phyloP scores from a whole-genome alignment of 1,140 invertebrate genomes.

The Tetramorium alpestre region DNA sequence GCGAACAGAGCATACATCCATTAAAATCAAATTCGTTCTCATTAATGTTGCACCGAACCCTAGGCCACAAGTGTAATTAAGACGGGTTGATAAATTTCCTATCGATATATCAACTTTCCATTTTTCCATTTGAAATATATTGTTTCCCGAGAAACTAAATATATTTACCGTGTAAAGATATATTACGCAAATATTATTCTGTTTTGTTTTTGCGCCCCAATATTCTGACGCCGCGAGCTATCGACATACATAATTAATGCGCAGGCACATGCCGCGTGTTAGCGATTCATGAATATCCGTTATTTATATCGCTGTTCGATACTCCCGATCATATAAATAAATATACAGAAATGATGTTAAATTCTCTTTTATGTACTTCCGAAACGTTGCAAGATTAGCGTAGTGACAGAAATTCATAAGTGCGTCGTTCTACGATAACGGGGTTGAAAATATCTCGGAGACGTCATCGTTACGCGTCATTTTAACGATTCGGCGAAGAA shows the following conservation, averaged over 20 bases:
- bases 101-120: background rate
- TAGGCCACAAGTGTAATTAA: background rate
- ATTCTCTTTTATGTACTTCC: background rate
- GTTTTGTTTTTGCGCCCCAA: background rate
- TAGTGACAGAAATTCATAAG: background rate
- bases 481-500: background rate
- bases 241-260: conserved; percentile 20
- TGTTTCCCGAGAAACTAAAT: background rate
- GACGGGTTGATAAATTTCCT: background rate
- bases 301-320: conserved; percentile 4
- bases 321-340: background rate
- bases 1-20: background rate
- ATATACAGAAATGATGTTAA: background rate
- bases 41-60: background rate
- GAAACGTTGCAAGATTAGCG: background rate
- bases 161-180: background rate
- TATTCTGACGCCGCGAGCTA: background rate
- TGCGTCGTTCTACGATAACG: background rate
- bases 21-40: conserved; percentile 40
- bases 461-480: background rate
- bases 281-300: background rate
- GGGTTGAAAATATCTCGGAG: background rate
- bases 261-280: background rate
- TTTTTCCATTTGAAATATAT: background rate
- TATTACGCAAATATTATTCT: background rate